Evolutionary conservation across 2,113 vertebrate genomes (phyloP), one percentile per base, ranked within the genome.

Genomic region (Ascaphus truei): DNA sequence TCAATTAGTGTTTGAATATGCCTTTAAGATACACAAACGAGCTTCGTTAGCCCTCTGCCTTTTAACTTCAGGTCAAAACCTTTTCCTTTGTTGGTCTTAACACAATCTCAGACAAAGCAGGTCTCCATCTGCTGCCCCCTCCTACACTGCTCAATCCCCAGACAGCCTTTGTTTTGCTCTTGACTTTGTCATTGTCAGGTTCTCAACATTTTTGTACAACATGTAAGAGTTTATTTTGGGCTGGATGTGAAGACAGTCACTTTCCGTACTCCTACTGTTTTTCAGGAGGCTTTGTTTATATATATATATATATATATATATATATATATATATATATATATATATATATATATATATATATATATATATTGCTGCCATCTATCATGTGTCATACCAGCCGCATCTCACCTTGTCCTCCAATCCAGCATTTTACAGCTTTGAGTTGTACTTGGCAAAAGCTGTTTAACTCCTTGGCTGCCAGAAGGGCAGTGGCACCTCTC

Each of bases 241-340:
- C 48, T 15, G 39, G n/a, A 34, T 66, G 62, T 22, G 50, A 30
- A 55, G 48, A 55, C 34, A 33, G 20, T 33, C 29, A 7, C 41
- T 48, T 16, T 41, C 13, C 25, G 15, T 56, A 16, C 69, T 53
- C 69, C 36, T 31, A 37, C 61, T 53, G 53, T 18, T 27, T 55
- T 27, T 29, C 34, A 7, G 8, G 31, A n/a, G 12, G 25, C 36
- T 55, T 66, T 43, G 34, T 43, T 56, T 36, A 23, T 33, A 30
- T 31, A 26, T 2, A 56, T 43, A 56, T 43, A 65, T 65, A 56
- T 43, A 56, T 43, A 65, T 65, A 56, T 43, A 56, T 43, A 65
- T 65, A 56, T 43, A 56, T 43, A 65, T 65, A 56, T 43, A 56
- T 43, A 65, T 65, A 56, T 43, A 56, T 43, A 65, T 65, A 56